These are phyloP conservation scores for Acipenser oxyrinchus DNA, from an alignment of 2,797 vertebrate genomes.

Conservation along the genomic window DNA sequence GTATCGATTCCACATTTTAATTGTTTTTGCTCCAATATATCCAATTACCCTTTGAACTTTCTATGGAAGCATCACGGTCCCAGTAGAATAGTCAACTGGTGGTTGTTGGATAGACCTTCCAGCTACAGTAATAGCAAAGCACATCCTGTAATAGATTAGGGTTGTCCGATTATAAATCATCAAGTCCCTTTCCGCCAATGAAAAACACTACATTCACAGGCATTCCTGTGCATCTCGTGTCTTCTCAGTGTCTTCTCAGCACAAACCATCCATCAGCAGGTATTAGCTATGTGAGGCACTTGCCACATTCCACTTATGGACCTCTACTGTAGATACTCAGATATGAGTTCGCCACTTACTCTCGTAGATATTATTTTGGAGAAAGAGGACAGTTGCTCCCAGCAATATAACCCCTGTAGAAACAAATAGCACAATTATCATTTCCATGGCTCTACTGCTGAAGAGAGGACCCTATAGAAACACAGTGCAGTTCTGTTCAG, in stretches of 20 bases:
- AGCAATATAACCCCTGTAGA: no score
- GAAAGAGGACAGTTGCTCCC: no score
- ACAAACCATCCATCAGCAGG: not conserved
- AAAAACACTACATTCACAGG: not conserved
- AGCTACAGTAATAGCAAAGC: not conserved
- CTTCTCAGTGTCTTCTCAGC: not conserved
- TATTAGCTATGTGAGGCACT: no score
- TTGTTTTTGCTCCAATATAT: conserved; percentile 67
- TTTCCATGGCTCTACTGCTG: no score
- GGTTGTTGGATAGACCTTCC: conserved; percentile 9
- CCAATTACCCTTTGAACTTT: conserved; percentile 69
- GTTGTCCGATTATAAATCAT: not conserved
- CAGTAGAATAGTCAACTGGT: conserved; percentile 15
- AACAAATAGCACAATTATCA: no score
- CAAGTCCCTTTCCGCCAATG: not conserved
- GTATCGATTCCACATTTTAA: conserved; percentile 69
- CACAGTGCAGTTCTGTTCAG: not conserved
- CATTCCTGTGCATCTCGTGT: not conserved
- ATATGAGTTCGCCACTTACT: no score
- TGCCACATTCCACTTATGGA: no score
- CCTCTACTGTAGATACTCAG: no score
- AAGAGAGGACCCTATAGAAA: not conserved
- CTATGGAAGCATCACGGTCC: conserved; percentile 39
- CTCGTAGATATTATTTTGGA: no score
- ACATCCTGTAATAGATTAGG: not conserved